A percentile compares a stretch with the other conserved stretches of the same genome.
These are phyloP conservation scores for Solea senegalensis DNA, from an alignment of 2,113 vertebrate species.

Conservation along the genomic window DNA sequence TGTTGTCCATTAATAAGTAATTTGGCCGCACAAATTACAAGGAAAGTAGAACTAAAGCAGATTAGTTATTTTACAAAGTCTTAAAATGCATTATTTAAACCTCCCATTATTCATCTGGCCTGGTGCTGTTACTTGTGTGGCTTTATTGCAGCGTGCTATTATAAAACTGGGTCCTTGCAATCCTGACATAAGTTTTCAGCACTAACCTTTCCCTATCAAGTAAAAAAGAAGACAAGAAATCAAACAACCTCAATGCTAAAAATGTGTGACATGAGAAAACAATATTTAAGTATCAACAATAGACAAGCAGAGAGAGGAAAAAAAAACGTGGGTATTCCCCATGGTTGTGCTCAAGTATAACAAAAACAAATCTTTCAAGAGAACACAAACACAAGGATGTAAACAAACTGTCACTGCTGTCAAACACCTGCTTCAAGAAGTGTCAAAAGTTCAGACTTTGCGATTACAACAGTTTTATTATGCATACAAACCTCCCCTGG, in stretches of 20 bases:
- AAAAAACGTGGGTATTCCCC: constrained; percentile 50
- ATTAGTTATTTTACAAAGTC: constrained; percentile 3
- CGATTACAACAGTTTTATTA: constrained; percentile 79
- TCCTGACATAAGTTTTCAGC: not conserved
- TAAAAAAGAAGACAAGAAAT: constrained; percentile 8
- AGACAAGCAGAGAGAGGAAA: constrained; percentile 22
- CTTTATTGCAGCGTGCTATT: not conserved
- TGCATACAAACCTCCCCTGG: constrained; percentile 83
- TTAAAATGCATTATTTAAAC: constrained; percentile 23
- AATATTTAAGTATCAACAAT: constrained; percentile 47
- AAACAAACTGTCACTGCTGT: constrained; percentile 75
- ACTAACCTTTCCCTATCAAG: not conserved
- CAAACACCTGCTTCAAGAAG: constrained; percentile 69
- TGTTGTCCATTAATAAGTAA: constrained; percentile 27
- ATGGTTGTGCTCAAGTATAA: constrained; percentile 59
- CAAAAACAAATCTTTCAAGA: constrained; percentile 52
- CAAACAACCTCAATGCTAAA: constrained; percentile 30
- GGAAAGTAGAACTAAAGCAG: constrained; percentile 6
- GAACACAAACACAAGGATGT: constrained; percentile 59
- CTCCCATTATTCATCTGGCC: constrained; percentile 2
- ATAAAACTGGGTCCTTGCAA: not conserved
- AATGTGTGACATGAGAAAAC: constrained; percentile 35
- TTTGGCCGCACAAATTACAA: constrained; percentile 20
- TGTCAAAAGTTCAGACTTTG: constrained; percentile 81
- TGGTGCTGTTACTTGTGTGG: constrained; percentile 1